Base-by-base conservation (phyloP, 2,888 invertebrate species). In the Oeneis ivallda region DNA sequence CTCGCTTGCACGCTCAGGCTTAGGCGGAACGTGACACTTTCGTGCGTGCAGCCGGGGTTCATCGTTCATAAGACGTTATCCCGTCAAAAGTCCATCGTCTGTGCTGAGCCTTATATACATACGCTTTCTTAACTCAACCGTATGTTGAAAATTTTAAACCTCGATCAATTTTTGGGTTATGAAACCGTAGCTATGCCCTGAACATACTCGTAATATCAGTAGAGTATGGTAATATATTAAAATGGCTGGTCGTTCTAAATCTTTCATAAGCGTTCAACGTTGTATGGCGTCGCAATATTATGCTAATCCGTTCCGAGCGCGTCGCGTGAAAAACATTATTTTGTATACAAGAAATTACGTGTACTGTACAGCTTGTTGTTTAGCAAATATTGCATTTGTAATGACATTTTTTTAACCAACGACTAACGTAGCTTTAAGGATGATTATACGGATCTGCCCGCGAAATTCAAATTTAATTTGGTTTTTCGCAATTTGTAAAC, bases 221-320 rank as follows among this genome's bases (percentile, higher is more conserved):
- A 37, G 15, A 17, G 8, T 37, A 49, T 59, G 59, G 11, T 17
- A 59, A 59, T 49, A 59, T 59, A 59, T 59, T 59, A 49, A 59
- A 59, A 59, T 49, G 47, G 49, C 45, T 32, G 49, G 59, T 59
- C 58, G 43, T 45, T 58, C 37, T 65, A 62, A 65, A 65, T 65
- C 58, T 62, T 67, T 66, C 64, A 64, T 66, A 64, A 64, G 50
- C 52, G 15, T 64, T 47, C 66, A 57, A 54, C 52, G 26, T 54
- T 59, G 47, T 54, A 53, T 60, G 41, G 32, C 45, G 37, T 15
- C 47, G 63, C 61, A 60, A 61, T 60, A 60, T 68, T 65, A 68
- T 66, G 66, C 39, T 62, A 66, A 62, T 62, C 62, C 11, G 58
- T 6, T 10, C 15, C 45, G n/a, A 37, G 47, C 19, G 59, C 49